Evolutionary conservation across 1,140 invertebrate genomes (phyloP).

Genomic region (Caerostris darwini): DNA sequence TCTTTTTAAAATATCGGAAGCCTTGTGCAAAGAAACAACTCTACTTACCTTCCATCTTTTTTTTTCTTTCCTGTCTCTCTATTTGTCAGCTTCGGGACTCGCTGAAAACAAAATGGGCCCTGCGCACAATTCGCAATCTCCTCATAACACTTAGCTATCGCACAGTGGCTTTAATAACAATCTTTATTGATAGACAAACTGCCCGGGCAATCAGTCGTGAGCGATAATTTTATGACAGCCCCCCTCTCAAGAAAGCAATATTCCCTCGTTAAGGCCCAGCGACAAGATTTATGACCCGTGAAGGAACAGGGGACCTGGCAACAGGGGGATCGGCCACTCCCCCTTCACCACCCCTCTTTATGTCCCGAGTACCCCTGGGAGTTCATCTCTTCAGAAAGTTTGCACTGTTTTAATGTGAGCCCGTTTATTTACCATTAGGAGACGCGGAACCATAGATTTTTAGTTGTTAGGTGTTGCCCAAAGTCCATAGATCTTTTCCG

Average conservation of each 20-base stretch:
- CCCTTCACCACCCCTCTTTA: background rate
- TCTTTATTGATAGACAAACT: background rate
- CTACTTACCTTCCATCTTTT: background rate
- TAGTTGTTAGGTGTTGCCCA: no score
- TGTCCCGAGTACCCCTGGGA: background rate
- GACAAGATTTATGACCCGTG: constrained; percentile 63
- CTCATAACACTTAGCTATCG: background rate
- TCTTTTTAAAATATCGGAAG: no score
- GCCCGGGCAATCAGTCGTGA: constrained; percentile 2
- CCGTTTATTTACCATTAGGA: background rate
- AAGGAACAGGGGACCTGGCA: background rate
- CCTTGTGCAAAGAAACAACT: no score
- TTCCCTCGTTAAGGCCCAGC: constrained; percentile 28
- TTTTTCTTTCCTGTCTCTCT: background rate
- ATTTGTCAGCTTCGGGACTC: background rate
- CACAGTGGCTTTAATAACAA: constrained; percentile 8
- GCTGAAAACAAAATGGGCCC: background rate
- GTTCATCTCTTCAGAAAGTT: background rate
- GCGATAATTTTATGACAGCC: constrained; percentile 59
- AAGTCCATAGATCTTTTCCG: no score
- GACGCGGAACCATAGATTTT: background rate
- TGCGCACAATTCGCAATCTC: background rate
- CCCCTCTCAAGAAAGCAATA: constrained; percentile 24
- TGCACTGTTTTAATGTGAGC: background rate
- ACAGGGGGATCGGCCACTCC: background rate